phyloP scores from a whole-genome alignment of 2,797 vertebrate genomes.

The Scomberomorus guttatus region DNA sequence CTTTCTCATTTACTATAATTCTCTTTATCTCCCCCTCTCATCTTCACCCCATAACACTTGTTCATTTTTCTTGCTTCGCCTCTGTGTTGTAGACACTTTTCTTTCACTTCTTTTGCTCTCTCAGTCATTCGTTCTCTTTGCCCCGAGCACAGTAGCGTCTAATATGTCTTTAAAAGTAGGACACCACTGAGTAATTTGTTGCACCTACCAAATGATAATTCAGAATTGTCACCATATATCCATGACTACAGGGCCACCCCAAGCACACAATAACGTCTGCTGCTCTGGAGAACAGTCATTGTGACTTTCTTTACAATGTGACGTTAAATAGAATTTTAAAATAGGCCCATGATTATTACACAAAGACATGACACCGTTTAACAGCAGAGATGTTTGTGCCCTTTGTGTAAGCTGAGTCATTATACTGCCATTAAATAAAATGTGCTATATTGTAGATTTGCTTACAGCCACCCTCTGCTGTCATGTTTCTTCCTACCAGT shows the following conservation, averaged over 20 bases:
- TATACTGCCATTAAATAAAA: slow-evolving; percentile 31
- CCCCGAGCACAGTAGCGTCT: slow-evolving; percentile 69
- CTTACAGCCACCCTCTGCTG: slow-evolving; percentile 27
- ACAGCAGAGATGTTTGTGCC: slow-evolving; percentile 40
- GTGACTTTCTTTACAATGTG: slow-evolving; percentile 38
- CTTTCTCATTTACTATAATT: slow-evolving; percentile 69
- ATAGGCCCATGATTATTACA: slow-evolving; percentile 56
- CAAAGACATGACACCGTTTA: slow-evolving; percentile 51
- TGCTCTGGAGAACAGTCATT: slow-evolving; percentile 48
- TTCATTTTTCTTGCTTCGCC: slow-evolving; percentile 61
- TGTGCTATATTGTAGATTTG: slow-evolving; percentile 36
- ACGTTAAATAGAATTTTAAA: slow-evolving; percentile 47
- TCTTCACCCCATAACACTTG: slow-evolving; percentile 20
- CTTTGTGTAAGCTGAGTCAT: slow-evolving; percentile 54
- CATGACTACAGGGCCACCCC: slow-evolving; percentile 59
- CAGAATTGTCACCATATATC: slow-evolving; percentile 73
- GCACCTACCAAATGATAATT: slow-evolving; percentile 79
- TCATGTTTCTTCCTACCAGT: slow-evolving; percentile 19
- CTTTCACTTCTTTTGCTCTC: slow-evolving; percentile 59
- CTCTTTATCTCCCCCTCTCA: slow-evolving; percentile 41
- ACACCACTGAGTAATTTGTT: slow-evolving; percentile 81
- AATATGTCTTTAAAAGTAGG: slow-evolving; percentile 84
- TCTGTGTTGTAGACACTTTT: slow-evolving; percentile 60
- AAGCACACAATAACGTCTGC: slow-evolving; percentile 44
- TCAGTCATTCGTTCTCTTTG: slow-evolving; percentile 66